Base-by-base conservation (phyloP, 1,140 invertebrate species). In the Drosophila bocqueti region DNA sequence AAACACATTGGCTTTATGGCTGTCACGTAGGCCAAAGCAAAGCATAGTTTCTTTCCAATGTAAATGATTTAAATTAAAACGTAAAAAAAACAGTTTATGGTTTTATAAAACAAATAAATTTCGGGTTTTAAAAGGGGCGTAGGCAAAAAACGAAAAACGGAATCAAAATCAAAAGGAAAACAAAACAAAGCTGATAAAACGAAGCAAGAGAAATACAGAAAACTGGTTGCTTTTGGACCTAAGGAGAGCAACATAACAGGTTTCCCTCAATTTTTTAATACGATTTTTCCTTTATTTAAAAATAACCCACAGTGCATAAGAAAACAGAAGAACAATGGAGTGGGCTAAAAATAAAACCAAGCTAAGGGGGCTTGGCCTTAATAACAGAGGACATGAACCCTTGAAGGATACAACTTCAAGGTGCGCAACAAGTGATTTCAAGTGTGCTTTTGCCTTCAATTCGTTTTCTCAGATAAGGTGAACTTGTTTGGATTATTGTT, bases 11-110 rank as follows among this genome's bases (percentile, higher is more conserved):
- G 38, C 50, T 75, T 58, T 64, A 49, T n/a, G 21, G 15, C 10
- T 52, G 83, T 89, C 83, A 87, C 84, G 83, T 87, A 87, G 81
- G 68, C 83, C 83, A 71, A 49, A 55, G 24, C 36, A 7, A 46
- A 54, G 54, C 68, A 65, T 26, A 34, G 43, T 52, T 71, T 66
- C 52, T 24, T 42, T 74, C 63, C 45, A 59, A 74, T 81, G 74
- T 63, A 54, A 82, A 82, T 86, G 31, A 59, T 52, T 79, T 42
- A 54, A 47, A 55, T 36, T 46, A 47, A 72, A 72, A 71, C 46
- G 76, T 76, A 86, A 87, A 79, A 86, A 45, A 46, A 15, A 43
- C 38, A 36, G 47, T 79, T 85, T 68, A 85, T 76, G 18, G 26
- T 34, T 40, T 59, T 64, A 50, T 21, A 69, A 76, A 58, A 47